These are phyloP conservation scores for Temnothorax rugatulus DNA, from an alignment of 2,888 invertebrate species.

Conservation along the genomic window DNA sequence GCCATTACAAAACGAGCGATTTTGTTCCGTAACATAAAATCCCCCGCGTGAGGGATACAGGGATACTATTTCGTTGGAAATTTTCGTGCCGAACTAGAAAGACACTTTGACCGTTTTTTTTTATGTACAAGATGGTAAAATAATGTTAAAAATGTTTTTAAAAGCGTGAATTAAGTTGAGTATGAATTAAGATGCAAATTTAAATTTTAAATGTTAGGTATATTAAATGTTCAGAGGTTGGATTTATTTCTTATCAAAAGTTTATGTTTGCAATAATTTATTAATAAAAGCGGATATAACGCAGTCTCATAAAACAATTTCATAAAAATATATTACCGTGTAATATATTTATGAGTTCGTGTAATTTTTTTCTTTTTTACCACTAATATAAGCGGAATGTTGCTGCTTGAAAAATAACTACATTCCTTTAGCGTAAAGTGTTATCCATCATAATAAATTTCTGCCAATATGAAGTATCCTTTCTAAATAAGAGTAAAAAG, in stretches of 20 bases:
- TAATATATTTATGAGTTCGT: not conserved
- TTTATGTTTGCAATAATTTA: conserved; percentile 1
- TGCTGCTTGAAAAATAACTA: not conserved
- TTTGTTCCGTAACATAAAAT: conserved; percentile 10
- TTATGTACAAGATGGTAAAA: not conserved
- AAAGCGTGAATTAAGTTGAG: no score
- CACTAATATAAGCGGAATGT: conserved; percentile 2
- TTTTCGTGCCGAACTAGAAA: not conserved
- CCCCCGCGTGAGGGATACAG: not conserved
- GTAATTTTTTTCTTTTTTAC: conserved; percentile 22
- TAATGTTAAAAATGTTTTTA: conserved; percentile 1
- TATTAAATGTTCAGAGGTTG: not conserved
- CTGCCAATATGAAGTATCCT: not conserved
- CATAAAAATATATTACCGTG: not conserved
- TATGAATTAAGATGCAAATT: not conserved
- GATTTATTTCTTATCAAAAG: not conserved
- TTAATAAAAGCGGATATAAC: not conserved
- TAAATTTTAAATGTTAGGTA: conserved; percentile 2
- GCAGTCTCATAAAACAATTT: not conserved
- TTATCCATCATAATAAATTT: not conserved
- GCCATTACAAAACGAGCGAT: conserved; percentile 21
- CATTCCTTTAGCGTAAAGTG: not conserved
- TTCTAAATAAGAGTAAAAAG: not conserved
- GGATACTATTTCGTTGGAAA: conserved; percentile 10
- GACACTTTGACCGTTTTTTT: not conserved